Base-by-base conservation (phyloP, 2,113 vertebrate genomes). In the Crotalus viridis region DNA sequence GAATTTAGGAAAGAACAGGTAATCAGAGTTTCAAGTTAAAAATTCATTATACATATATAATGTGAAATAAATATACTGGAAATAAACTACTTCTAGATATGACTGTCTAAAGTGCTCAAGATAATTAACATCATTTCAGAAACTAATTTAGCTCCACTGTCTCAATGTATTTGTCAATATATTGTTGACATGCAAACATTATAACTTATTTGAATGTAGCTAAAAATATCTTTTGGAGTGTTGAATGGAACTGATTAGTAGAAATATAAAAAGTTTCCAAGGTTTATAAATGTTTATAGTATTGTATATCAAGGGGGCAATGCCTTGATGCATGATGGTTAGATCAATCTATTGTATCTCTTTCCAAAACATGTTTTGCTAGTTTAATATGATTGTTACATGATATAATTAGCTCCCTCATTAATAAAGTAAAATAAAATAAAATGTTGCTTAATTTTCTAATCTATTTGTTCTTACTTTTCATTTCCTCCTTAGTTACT, bases 391-490 rank as follows among this genome's bases (percentile, higher is more conserved):
- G 46, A 33, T 88, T 59, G 48, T 21, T 51, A 4, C 33, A 85
- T n/a, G 15, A 15, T 15, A 22, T 8, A n/a, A 33, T 74, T 74
- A 74, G n/a, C 17, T 74, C 15, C n/a, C 69, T 74, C n/a, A 74
- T 39, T n/a, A 74, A 74, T 74, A 74, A 39, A 74, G 6, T 74
- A 74, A 74, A 74, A 74, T 74, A 69, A 69, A 74, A 74, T 33
- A 69, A 69, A 69, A 28, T 69, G 69, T 52, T 94, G 55, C 85
- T 89, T 95, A 43, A 86, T 91, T 46, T 93, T 87, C 54, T 81
- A 88, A 0, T 91, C 91, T 39, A 24, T 92, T 81, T 91, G 85
- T 15, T 0, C 85, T 17, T 8, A 88, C 39, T 85, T 87, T 43
- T 92, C 54, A 17, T 15, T 94, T 46, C 46, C 15, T 10, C 81